Evolutionary conservation across 2,888 invertebrate genomes (phyloP).

Genomic region (Dynastes maya): DNA sequence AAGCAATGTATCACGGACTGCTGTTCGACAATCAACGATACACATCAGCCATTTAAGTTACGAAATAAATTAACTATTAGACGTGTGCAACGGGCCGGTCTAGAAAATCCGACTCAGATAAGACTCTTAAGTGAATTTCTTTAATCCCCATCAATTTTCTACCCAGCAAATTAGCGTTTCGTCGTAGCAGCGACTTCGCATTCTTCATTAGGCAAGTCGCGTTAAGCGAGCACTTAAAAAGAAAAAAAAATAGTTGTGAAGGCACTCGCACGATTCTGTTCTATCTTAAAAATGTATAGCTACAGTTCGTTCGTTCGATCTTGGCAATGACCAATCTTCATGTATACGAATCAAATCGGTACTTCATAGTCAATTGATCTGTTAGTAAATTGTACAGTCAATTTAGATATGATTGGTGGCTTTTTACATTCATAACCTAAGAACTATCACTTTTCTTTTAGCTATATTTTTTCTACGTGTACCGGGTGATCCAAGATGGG

Average conservation of each 20-base stretch:
- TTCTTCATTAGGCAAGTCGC: conserved; percentile 19
- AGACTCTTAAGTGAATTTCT: conserved; percentile 37
- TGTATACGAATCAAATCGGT: no score
- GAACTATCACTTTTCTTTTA: no score
- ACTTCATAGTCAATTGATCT: no score
- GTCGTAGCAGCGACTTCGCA: conserved; percentile 16
- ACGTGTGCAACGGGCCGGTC: conserved; percentile 33
- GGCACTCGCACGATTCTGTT: no score
- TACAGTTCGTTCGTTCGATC: no score
- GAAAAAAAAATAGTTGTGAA: not conserved
- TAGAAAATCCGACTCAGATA: conserved; percentile 31
- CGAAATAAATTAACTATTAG: conserved; percentile 39
- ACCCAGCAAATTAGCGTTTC: conserved; percentile 27
- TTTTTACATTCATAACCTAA: no score
- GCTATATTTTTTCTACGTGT: no score
- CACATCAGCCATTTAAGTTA: conserved; percentile 39
- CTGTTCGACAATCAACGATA: conserved; percentile 37
- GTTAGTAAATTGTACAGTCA: no score
- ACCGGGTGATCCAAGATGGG: no score
- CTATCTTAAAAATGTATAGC: no score
- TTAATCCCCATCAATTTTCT: conserved; percentile 37
- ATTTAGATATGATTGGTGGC: no score
- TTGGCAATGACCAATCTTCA: no score
- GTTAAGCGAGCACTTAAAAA: not conserved
- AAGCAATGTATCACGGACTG: conserved; percentile 40